A percentile compares a stretch with the other conserved stretches of the same genome.
Conservation (phyloP, 2,888 invertebrate genomes). For the Melolontha melolontha region DNA sequence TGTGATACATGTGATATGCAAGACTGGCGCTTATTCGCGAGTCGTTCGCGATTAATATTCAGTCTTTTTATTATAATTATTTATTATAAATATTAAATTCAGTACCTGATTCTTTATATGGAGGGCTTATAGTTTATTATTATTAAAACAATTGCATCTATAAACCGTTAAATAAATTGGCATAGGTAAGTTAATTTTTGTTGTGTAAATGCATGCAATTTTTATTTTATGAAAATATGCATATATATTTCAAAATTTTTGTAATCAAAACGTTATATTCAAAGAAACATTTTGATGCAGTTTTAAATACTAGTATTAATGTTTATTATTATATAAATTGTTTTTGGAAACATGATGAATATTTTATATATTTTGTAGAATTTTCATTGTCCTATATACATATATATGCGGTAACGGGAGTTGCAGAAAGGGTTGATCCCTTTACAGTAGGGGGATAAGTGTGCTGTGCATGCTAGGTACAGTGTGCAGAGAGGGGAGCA, state of each 20-base stretch:
- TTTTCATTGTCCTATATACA: conserved; percentile 40
- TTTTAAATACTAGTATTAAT: conserved; percentile 15
- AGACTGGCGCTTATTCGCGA: conserved; percentile 52
- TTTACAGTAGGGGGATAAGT: conserved; percentile 45
- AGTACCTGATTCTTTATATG: conserved; percentile 52
- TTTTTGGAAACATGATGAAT: not conserved
- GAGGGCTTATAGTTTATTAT: conserved; percentile 50
- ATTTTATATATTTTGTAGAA: conserved; percentile 1
- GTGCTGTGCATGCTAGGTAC: conserved; percentile 45
- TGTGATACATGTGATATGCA: conserved; percentile 53
- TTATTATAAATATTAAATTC: conserved; percentile 43
- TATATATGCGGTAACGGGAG: conserved; percentile 31
- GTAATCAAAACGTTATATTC: not conserved
- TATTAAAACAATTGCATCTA: conserved; percentile 48
- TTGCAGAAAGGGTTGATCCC: conserved; percentile 44
- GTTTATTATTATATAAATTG: not conserved
- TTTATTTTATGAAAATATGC: not conserved
- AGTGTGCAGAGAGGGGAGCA: conserved; percentile 45
- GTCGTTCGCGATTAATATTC: conserved; percentile 50
- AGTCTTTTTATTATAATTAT: conserved; percentile 45
- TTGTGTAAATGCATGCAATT: conserved; percentile 16
- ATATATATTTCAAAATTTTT: too few species aligned
- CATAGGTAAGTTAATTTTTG: conserved; percentile 46
- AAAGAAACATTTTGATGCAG: conserved; percentile 14
- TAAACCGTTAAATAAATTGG: conserved; percentile 39